Base-by-base conservation (phyloP, 2,888 invertebrate genomes). In the Nasonovia ribisnigri region DNA sequence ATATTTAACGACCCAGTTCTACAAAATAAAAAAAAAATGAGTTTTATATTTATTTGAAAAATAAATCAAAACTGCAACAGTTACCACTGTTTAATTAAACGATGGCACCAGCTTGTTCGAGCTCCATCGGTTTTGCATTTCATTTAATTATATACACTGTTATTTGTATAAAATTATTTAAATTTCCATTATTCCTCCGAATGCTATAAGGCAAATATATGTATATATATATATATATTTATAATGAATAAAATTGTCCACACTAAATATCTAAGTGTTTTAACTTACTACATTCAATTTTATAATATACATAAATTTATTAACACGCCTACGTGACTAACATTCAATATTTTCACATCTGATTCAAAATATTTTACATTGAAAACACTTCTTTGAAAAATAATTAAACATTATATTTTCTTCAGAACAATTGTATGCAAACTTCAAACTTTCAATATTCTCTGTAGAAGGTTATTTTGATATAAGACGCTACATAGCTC, bases 31-130 rank as follows among this genome's bases (percentile, higher is more conserved):
- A 20, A 48, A 90, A 84, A n/a, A 46, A 48, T 20, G 8, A n/a
- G 51, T 51, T 84, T 51, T 36, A 46, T 67, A 46, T 90, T 90
- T 77, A 51, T 51, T 84, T 77, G 6, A 11, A 43, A 54, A 54
- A 54, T 84, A 84, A 84, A 91, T 77, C 11, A 77, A 77, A 77
- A 84, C 77, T 51, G 29, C 84, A 42, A 84, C 91, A 51, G 84
- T 51, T 51, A 84, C 77, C 51, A 51, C 29, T 26, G 51, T 91
- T 91, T 84, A 84, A 91, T 91, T 90, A 90, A 84, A 91, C 84
- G 20, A 51, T 42, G 91, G 91, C 77, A 51, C 26, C 84, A 91
- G 91, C 91, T 91, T 91, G 84, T 91, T 91, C 54, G 20, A 43
- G 84, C 84, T 42, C n/a, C 84, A 91, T 91, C 29, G 91, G 51